Base-by-base conservation (phyloP, 2,888 invertebrate species). In the Germaria angustata region DNA sequence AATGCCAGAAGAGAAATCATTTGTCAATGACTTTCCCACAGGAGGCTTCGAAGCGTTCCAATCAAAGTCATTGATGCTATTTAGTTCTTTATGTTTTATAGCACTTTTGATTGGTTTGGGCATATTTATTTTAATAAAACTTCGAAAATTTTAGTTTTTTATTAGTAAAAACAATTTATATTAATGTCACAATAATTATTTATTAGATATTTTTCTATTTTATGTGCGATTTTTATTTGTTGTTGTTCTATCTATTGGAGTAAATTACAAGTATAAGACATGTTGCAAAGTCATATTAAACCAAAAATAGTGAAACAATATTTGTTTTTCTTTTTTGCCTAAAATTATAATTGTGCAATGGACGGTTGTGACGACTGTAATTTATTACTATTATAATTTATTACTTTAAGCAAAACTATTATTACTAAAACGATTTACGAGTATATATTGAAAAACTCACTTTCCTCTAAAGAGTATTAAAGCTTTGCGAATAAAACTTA, bases 1-100 rank as follows among this genome's bases (percentile, higher is more conserved):
- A 32, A 86, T 88, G 86, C 87, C 86, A 1, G 80, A 76, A 11
- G 82, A 85, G 17, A 44, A 34, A 15, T 11, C 34, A 0, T 2
- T 9, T 13, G 9, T 1, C 0, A 17, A 36, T 17, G n/a, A 59
- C 15, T 34, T 5, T 11, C 15, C 32, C 1, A 5, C n/a, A 9
- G 22, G 44, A 36, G 46, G 2, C 57, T 53, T 32, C 7, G 80
- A 85, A 17, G 85, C 81, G n/a, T n/a, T n/a, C 22, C 79, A 55
- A 51, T 6, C 59, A 13, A 75, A 75, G 59, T 68, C 85, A 0
- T 22, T 87, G 7, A 85, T 86, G 8, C 44, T 90, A 15, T 76
- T 85, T 34, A 87, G 87, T 0, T 85, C 87, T n/a, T 71, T 90
- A 51, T 86, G 87, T 1, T 88, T 89, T 85, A 85, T 90, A 39